Conservation (phyloP, 2,888 invertebrate genomes). For the Exocentrus adspersus region DNA sequence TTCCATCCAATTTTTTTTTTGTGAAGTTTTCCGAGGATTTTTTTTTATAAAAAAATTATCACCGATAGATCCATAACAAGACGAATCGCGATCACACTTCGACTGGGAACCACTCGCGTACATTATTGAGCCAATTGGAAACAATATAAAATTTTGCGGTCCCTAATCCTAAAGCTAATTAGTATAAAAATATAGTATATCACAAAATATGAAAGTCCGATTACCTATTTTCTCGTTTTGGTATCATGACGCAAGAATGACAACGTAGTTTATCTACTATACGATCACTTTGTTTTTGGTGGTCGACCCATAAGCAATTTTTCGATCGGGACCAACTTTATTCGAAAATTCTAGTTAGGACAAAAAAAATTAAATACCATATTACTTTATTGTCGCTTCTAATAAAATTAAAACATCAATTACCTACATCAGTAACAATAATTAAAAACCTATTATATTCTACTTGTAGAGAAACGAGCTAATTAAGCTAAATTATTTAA, state of each 20-base stretch:
- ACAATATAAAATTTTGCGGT: slow-evolving; percentile 44
- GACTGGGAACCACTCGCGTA: slow-evolving; percentile 39
- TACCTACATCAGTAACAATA: no score
- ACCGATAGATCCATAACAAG: slow-evolving; percentile 50
- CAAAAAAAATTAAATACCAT: no score
- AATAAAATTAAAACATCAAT: no score
- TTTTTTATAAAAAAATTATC: slow-evolving; percentile 53
- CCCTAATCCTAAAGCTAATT: slow-evolving; percentile 44
- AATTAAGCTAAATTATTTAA: no score
- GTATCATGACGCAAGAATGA: slow-evolving; percentile 45
- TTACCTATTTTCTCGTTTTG: slow-evolving; percentile 40
- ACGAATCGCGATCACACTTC: slow-evolving; percentile 50
- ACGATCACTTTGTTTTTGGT: slow-evolving; percentile 17
- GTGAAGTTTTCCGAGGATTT: slow-evolving; percentile 38
- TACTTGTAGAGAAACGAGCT: no score
- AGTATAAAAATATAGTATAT: slow-evolving; percentile 56
- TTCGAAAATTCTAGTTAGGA: no score
- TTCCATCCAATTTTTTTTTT: slow-evolving; percentile 39
- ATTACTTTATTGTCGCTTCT: no score
- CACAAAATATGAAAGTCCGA: slow-evolving; percentile 52
- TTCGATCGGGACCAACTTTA: not conserved
- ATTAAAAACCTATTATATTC: no score
- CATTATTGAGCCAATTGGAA: slow-evolving; percentile 51
- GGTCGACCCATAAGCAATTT: slow-evolving; percentile 10
- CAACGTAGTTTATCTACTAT: slow-evolving; percentile 25